Evolutionary conservation across 2,797 vertebrate genomes (phyloP).

Genomic region (Tapirus indicus): DNA sequence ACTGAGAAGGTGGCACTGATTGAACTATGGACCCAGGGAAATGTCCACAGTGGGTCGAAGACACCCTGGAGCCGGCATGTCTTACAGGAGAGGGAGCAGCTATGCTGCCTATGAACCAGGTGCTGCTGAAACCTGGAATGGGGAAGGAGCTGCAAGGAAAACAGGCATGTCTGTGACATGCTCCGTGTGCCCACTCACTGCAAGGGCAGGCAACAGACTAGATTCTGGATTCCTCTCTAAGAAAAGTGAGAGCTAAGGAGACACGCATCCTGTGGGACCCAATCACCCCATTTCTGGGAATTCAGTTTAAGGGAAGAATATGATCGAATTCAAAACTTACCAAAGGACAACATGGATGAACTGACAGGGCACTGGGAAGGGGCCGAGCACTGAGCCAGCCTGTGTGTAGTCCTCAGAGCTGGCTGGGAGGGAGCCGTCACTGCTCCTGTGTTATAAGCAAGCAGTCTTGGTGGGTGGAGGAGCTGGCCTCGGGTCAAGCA

Average conservation of each 20-base stretch:
- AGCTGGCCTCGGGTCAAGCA: neutral
- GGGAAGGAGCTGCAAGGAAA: neutral
- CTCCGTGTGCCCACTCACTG: no score
- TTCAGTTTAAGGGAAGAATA: neutral
- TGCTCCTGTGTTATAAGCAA: neutral
- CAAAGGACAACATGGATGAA: neutral
- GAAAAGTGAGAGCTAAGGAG: neutral
- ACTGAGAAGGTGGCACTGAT: neutral
- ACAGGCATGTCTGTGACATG: neutral
- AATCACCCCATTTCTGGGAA: neutral
- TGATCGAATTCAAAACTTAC: neutral
- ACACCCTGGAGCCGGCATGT: fast-evolving
- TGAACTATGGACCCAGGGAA: neutral
- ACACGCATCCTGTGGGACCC: fast-evolving
- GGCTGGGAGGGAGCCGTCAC: neutral
- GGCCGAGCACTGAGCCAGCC: neutral
- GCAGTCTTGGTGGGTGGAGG: neutral
- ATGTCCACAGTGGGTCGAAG: neutral
- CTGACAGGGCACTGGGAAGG: neutral
- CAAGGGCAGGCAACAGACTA: neutral
- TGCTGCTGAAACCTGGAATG: neutral
- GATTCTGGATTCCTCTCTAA: neutral
- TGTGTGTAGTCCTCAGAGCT: neutral
- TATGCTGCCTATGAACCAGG: neutral
- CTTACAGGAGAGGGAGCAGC: neutral